Percentiles rank a stretch among this genome's conserved stretches.
These are phyloP conservation scores for Syndactyla subalaris DNA, from an alignment of 2,797 vertebrate species.

Conservation along the genomic window DNA sequence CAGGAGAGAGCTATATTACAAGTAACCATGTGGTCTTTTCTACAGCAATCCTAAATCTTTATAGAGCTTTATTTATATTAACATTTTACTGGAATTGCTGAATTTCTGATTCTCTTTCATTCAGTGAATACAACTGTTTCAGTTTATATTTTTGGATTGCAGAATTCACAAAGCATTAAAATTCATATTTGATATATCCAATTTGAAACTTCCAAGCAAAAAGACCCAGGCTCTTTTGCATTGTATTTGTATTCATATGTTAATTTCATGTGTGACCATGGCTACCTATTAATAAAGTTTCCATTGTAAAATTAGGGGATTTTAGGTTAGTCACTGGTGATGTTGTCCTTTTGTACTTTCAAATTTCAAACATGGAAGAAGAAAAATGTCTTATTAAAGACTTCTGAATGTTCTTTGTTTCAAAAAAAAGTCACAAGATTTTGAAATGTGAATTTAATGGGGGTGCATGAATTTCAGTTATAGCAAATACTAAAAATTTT, in stretches of 20 bases:
- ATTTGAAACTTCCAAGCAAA: neutral
- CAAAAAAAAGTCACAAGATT: neutral
- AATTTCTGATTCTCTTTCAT: neutral
- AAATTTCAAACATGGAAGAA: neutral
- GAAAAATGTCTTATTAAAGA: neutral
- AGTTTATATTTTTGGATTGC: neutral
- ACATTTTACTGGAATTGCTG: neutral
- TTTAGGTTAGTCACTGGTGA: neutral
- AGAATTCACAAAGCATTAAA: neutral
- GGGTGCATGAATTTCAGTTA: neutral
- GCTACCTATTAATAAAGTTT: neutral
- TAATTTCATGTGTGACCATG: neutral
- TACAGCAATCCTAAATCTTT: neutral
- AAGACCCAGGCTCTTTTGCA: neutral
- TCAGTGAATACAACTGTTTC: neutral
- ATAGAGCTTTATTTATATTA: neutral
- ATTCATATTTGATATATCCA: neutral
- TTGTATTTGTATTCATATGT: neutral
- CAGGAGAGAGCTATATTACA: neutral
- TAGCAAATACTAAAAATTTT: neutral
- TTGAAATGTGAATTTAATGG: neutral
- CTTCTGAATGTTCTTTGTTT: neutral
- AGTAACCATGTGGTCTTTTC: neutral
- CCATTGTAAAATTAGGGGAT: neutral
- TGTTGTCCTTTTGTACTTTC: neutral